A percentile compares a stretch with the other conserved stretches of the same genome.
Evolutionary conservation across 2,888 invertebrate species (phyloP).

Genomic region (Archips xylosteana): DNA sequence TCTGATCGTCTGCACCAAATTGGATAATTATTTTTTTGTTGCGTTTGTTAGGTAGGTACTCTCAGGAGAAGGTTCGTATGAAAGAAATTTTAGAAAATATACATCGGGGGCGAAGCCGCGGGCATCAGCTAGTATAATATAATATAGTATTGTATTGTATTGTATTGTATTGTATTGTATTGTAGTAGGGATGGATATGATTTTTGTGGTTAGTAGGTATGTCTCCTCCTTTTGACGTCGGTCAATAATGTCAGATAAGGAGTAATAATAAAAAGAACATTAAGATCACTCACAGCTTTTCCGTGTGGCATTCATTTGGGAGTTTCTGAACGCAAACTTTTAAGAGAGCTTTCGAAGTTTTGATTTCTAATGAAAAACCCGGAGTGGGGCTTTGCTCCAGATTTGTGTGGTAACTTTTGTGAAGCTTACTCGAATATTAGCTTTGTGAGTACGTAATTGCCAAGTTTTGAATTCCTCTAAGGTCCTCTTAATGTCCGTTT

Average conservation of each 20-base stretch:
- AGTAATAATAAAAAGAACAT: neutral
- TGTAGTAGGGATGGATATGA: no score
- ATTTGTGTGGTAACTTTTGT: constrained; percentile 1
- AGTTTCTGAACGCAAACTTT: neutral
- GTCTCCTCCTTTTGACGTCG: no score
- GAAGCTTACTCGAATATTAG: neutral
- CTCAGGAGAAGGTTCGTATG: no score
- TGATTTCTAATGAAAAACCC: constrained; percentile 6
- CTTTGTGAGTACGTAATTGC: constrained; percentile 1
- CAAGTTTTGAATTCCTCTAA: constrained; percentile 10
- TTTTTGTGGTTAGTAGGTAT: no score
- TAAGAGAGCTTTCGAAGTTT: constrained; percentile 10
- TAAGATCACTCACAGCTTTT: neutral
- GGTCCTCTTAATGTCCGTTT: constrained; percentile 1
- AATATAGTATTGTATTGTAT: no score
- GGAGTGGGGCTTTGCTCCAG: neutral
- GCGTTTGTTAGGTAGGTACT: no score
- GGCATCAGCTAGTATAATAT: no score
- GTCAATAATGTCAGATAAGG: neutral
- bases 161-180: no score
- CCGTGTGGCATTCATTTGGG: neutral
- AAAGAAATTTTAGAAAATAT: no score
- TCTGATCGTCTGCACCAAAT: no score
- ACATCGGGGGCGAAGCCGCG: no score
- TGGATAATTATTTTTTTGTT: no score